Percentiles rank a stretch among this genome's conserved stretches.
Conservation (phyloP, 2,797 vertebrate species). For the Oryzias sinensis region DNA sequence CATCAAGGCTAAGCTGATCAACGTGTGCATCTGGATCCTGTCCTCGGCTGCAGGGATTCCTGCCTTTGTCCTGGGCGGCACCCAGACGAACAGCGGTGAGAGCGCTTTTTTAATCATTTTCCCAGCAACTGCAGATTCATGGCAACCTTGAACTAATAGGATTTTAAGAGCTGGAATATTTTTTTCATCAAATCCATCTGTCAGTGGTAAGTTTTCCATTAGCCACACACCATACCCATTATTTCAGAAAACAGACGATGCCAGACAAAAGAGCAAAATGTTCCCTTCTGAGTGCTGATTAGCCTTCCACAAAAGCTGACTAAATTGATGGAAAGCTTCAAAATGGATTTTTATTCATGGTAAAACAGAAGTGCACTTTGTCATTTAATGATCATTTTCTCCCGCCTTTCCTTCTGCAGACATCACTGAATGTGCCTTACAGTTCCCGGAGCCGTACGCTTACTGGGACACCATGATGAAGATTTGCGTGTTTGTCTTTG, state of each 20-base stretch:
- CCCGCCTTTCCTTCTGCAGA: conserved; percentile 51
- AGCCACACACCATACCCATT: conserved; percentile 14
- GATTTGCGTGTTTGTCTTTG: conserved; percentile 94
- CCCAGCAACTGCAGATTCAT: background rate
- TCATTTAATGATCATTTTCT: conserved; percentile 19
- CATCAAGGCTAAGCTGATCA: conserved; percentile 94
- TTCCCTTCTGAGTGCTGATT: conserved; percentile 45
- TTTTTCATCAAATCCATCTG: conserved; percentile 21
- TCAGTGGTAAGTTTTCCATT: conserved; percentile 44
- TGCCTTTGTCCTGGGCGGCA: conserved; percentile 91
- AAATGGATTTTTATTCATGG: conserved; percentile 40
- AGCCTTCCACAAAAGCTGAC: conserved; percentile 15
- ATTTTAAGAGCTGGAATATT: conserved; percentile 25
- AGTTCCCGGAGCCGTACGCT: conserved; percentile 91
- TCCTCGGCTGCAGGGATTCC: conserved; percentile 95
- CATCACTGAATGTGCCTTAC: conserved; percentile 90
- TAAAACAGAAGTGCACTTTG: conserved; percentile 26
- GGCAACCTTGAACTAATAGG: background rate
- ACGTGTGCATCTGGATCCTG: conserved; percentile 95
- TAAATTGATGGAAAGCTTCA: conserved; percentile 27
- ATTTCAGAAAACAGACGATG: conserved; percentile 35
- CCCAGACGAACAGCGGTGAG: conserved; percentile 92
- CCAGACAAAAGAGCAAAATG: conserved; percentile 24
- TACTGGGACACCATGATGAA: conserved; percentile 98
- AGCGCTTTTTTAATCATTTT: background rate